Evolutionary conservation across 2,888 invertebrate species (phyloP).

Genomic region (Nemotelus nigrinus): DNA sequence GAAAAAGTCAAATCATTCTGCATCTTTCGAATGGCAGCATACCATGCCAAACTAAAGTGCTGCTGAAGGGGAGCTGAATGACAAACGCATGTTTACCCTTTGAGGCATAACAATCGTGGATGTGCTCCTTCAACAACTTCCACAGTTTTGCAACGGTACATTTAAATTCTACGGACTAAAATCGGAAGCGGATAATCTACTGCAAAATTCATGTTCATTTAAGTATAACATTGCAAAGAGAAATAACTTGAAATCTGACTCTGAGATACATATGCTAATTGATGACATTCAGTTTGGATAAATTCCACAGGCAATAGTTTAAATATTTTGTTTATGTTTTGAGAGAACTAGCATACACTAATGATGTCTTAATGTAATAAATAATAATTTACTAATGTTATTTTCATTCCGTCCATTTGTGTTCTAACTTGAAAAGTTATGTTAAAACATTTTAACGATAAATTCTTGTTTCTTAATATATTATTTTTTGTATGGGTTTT

Average conservation of each 20-base stretch:
- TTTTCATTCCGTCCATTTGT: conserved; percentile 30
- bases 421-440: conserved; percentile 9
- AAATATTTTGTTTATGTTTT: conserved; percentile 8
- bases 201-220: too few relatives aligned
- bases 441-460: conserved; percentile 30
- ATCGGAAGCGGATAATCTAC: too few relatives aligned
- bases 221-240: conserved; percentile 23
- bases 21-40: too few relatives aligned
- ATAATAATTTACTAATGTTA: conserved; percentile 40
- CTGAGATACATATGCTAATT: conserved; percentile 9
- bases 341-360: conserved; percentile 21
- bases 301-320: conserved; percentile 27
- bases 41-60: too few relatives aligned
- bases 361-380: conserved; percentile 28
- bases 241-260: conserved; percentile 15
- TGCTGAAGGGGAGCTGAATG: too few relatives aligned
- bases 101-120: too few relatives aligned
- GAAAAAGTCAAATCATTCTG: too few relatives aligned
- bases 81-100: too few relatives aligned
- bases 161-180: too few relatives aligned
- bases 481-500: conserved; percentile 38
- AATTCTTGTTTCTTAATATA: conserved; percentile 31
- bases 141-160: too few relatives aligned
- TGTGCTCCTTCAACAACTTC: too few relatives aligned
- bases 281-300: not conserved